phyloP scores from a whole-genome alignment of 2,888 invertebrate genomes.

The Mythimna lalbum region DNA sequence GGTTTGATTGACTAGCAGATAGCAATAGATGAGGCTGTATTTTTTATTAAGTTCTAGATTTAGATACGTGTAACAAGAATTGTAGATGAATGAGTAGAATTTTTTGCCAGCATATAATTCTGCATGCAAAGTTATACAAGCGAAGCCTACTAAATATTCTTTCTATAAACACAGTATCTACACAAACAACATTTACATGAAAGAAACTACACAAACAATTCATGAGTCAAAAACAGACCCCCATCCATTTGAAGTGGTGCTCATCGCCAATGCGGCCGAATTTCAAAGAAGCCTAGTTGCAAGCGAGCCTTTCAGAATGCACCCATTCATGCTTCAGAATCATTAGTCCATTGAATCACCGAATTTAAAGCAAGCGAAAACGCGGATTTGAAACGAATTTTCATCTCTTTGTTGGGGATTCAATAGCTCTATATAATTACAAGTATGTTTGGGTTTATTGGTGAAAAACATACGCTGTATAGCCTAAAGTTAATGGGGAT shows the following conservation, averaged over 20 bases:
- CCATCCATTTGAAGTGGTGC: constrained; percentile 64
- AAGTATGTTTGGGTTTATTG: constrained; percentile 56
- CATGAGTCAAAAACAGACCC: constrained; percentile 64
- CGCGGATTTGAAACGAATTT: constrained; percentile 69
- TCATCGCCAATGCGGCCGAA: constrained; percentile 68
- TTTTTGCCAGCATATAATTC: neutral
- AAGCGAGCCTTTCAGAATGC: constrained; percentile 78
- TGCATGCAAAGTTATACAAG: constrained; percentile 7
- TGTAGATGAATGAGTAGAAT: neutral
- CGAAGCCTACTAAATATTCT: constrained; percentile 35
- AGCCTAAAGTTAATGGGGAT: constrained; percentile 14
- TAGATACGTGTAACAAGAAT: neutral
- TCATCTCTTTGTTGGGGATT: constrained; percentile 64
- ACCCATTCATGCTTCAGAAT: constrained; percentile 80
- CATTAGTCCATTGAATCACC: constrained; percentile 87
- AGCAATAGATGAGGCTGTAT: neutral
- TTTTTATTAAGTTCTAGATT: neutral
- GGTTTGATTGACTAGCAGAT: constrained; percentile 8
- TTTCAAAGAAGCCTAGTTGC: constrained; percentile 75
- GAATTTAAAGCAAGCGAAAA: constrained; percentile 79
- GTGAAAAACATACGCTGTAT: constrained; percentile 38
- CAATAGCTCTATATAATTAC: constrained; percentile 63
- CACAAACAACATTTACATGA: constrained; percentile 61
- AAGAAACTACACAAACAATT: constrained; percentile 63
- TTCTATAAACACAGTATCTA: constrained; percentile 49